Evolutionary conservation across 2,797 vertebrate genomes (phyloP).

Genomic region (Hyperoplus lanceolatus): DNA sequence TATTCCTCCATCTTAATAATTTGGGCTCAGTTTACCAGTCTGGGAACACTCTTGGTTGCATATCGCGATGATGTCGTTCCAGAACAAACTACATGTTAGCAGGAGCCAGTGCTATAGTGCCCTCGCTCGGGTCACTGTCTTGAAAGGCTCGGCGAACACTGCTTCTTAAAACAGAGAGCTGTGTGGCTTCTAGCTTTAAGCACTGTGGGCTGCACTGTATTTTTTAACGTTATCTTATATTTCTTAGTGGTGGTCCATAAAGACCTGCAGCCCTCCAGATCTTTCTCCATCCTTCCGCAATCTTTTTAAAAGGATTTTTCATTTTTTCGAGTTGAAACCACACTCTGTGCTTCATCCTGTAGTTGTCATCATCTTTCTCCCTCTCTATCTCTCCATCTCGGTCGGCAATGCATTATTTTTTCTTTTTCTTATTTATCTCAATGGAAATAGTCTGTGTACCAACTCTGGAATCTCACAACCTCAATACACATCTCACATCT

Average conservation of each 20-base stretch:
- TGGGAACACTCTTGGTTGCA: neutral
- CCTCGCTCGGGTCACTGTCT: neutral
- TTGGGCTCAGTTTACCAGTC: neutral
- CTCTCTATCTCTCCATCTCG: neutral
- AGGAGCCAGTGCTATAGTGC: neutral
- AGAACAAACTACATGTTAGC: neutral
- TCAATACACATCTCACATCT: conserved; percentile 4
- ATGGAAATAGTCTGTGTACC: conserved; percentile 1
- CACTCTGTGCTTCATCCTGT: conserved; percentile 1
- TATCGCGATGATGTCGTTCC: neutral
- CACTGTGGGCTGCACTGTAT: neutral
- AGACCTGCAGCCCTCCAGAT: conserved; percentile 17
- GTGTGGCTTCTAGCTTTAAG: conserved; percentile 20
- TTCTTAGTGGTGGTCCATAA: conserved; percentile 34
- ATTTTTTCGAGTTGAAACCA: conserved; percentile 12
- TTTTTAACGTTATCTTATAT: conserved; percentile 14
- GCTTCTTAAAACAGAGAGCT: conserved; percentile 17
- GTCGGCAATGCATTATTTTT: neutral
- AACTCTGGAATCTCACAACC: neutral
- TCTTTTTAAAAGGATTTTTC: conserved; percentile 22
- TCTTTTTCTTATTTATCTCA: neutral
- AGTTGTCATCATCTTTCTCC: conserved; percentile 16
- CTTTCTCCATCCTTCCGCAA: too few relatives aligned
- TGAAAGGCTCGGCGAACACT: conserved; percentile 15
- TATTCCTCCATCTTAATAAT: neutral